A percentile compares a stretch with the other conserved stretches of the same genome.
phyloP scores from a whole-genome alignment of 2,797 vertebrate species.

The Nyctibius grandis region DNA sequence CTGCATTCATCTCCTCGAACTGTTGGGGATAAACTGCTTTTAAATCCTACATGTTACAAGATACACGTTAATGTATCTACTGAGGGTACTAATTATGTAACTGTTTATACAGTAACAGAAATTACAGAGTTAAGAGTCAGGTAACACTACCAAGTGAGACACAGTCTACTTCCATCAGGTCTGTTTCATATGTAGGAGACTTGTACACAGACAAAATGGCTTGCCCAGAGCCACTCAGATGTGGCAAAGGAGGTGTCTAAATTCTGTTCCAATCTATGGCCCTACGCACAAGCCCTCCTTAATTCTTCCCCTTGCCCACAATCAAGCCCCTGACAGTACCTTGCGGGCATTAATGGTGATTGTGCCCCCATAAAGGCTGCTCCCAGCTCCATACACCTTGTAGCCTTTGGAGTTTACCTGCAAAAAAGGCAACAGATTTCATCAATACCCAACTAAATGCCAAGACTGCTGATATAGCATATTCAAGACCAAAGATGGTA shows the following conservation, averaged over 20 bases:
- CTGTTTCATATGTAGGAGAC: neutral
- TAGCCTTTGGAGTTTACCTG: conserved; percentile 99
- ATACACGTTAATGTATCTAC: neutral
- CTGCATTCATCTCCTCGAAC: conserved; percentile 98
- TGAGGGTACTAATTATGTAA: neutral
- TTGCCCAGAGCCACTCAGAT: neutral
- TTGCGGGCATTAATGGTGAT: conserved; percentile 96
- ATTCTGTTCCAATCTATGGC: neutral
- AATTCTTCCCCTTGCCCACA: neutral
- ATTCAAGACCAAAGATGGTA: neutral
- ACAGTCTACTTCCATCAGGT: neutral
- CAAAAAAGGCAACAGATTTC: neutral
- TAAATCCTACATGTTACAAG: neutral
- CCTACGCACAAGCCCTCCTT: neutral
- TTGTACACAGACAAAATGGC: neutral
- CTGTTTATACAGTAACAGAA: neutral
- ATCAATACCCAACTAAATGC: neutral
- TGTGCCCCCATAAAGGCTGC: conserved; percentile 92
- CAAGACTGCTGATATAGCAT: neutral
- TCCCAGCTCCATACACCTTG: conserved; percentile 95
- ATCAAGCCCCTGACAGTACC: conserved; percentile 64
- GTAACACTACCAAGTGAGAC: neutral
- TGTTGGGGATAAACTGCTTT: conserved; percentile 16
- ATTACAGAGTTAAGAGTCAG: neutral
- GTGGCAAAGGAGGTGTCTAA: neutral